A percentile compares a stretch with the other conserved stretches of the same genome.
phyloP scores from a whole-genome alignment of 2,797 vertebrate genomes.

The Lindbergichthys nudifrons region DNA sequence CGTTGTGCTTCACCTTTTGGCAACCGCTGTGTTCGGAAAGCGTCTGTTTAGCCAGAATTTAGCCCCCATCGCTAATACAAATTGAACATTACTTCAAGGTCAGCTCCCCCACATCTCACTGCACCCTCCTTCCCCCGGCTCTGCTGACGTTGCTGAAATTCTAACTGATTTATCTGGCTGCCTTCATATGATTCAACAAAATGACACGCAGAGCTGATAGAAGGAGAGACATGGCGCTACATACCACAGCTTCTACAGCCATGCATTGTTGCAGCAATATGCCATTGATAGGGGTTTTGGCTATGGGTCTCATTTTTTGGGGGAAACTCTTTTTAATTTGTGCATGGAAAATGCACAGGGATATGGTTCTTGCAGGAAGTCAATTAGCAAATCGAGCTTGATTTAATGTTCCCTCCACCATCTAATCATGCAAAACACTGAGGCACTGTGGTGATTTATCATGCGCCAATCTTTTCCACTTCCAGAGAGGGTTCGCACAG shows the following conservation, averaged over 20 bases:
- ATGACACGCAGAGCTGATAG: conserved; percentile 31
- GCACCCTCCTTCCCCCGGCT: conserved; percentile 32
- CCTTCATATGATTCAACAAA: conserved; percentile 70
- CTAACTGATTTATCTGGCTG: conserved; percentile 59
- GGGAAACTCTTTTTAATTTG: conserved; percentile 25
- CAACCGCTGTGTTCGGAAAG: conserved; percentile 8
- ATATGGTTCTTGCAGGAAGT: conserved; percentile 49
- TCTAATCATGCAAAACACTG: conserved; percentile 69
- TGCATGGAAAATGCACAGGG: conserved; percentile 34
- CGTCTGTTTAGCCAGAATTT: conserved; percentile 40
- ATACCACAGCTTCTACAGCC: conserved; percentile 22
- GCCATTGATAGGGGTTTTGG: neutral
- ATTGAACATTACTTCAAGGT: conserved; percentile 69
- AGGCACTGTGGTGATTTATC: conserved; percentile 64
- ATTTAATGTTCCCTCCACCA: conserved; percentile 69
- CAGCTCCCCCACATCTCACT: conserved; percentile 52
- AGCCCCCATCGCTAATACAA: conserved; percentile 38
- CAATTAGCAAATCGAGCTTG: conserved; percentile 68
- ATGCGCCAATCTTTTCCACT: conserved; percentile 57
- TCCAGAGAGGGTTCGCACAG: conserved; percentile 35
- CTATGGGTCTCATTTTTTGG: neutral
- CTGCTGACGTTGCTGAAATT: conserved; percentile 67
- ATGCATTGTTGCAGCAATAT: conserved; percentile 19
- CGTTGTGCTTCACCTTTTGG: conserved; percentile 17
- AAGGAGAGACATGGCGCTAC: conserved; percentile 7